Evolutionary conservation across 2,113 vertebrate genomes (phyloP), one percentile per base, ranked within the genome.

Genomic region (Salvelinus namaycush): DNA sequence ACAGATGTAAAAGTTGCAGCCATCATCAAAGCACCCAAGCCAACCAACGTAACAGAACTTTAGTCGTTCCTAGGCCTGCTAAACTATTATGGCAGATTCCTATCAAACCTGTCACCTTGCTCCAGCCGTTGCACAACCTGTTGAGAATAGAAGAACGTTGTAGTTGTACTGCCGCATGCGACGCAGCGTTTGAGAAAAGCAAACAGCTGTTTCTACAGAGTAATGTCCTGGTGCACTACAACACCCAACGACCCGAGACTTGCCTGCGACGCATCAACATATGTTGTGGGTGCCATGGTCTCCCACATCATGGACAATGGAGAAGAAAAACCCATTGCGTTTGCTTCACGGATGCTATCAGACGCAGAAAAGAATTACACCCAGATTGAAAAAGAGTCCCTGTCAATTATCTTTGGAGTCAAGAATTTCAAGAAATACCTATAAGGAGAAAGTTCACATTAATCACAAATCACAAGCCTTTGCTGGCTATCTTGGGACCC

Each of bases 391-490:
- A 18, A n/a, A 0, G 69, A 81, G n/a, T 65, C 65, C 0, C 16
- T 84, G 24, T 8, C 65, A 11, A 70, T 78, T 1, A 70, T 80
- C 4, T 73, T 48, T 27, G 76, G 57, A 4, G 73, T 84, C 3
- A 76, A 31, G 29, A 68, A 4, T 5, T 68, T 34, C 16, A 13
- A 67, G 18, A 29, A 68, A 22, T 54, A 54, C 16, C 16, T 54
- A 54, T 54, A 54, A 1, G 14, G 51, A 54, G 3, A 18, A 31
- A 18, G 14, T 31, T 20, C 16, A 27, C 2, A 2, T 31, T 62
- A 22, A 22, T n/a, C 9, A 65, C 18, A 8, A 59, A 74, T 20
- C 57, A 74, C 57, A 72, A 72, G 51, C 70, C 70, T 1, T 31
- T 74, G 26, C 22, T 74, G 31, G 31, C 72, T 16, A 18, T 74